Conservation (phyloP, 2,113 vertebrate species). For the Malaclemys terrapin region DNA sequence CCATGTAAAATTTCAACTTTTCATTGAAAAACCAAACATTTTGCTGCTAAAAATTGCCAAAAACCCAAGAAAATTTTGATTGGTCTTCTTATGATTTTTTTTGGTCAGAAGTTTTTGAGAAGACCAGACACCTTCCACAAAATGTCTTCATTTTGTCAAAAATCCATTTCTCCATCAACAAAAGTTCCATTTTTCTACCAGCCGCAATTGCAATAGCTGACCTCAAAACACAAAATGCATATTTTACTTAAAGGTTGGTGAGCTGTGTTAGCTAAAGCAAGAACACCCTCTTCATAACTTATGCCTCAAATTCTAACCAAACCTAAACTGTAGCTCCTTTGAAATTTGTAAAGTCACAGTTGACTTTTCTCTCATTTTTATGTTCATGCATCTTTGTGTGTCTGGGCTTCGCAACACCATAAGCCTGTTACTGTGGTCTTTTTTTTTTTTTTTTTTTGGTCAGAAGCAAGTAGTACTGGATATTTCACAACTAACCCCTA, state of each 20-base stretch:
- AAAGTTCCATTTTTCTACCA: not conserved
- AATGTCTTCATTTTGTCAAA: rapidly evolving
- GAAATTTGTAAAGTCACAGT: not conserved
- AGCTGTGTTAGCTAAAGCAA: not conserved
- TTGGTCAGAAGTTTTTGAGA: not conserved
- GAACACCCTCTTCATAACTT: not conserved
- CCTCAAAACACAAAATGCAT: not conserved
- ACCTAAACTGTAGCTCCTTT: not conserved
- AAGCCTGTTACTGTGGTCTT: not conserved
- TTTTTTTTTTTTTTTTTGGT: not conserved
- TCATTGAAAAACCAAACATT: not conserved
- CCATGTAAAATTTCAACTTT: not conserved
- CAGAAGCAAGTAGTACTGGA: not conserved
- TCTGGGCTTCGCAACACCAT: no score
- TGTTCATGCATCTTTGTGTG: not conserved
- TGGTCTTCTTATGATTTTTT: no score
- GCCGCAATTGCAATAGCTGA: not conserved
- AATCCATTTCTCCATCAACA: not conserved
- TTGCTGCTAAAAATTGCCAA: not conserved
- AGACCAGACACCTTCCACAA: not conserved
- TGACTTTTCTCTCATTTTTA: not conserved
- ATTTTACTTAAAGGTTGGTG: not conserved
- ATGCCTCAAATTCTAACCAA: not conserved
- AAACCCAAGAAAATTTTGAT: not conserved
- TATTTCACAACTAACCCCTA: not conserved